phyloP scores from a whole-genome alignment of 2,888 invertebrate genomes.

The Apotomis capreana region DNA sequence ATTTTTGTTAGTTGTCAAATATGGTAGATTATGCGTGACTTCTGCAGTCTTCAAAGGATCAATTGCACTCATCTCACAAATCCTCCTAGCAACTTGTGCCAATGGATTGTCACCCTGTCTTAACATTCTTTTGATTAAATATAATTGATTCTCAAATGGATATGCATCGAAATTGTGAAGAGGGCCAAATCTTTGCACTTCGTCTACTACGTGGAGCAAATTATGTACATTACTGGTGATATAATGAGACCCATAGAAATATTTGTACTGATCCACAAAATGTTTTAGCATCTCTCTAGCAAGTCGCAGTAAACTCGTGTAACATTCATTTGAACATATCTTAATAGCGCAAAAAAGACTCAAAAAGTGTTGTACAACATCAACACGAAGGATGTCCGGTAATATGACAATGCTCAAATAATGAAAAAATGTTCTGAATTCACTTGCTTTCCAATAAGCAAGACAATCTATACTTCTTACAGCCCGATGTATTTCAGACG shows the following conservation, averaged over 20 bases:
- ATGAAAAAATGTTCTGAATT: slow-evolving; percentile 46
- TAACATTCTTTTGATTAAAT: slow-evolving; percentile 41
- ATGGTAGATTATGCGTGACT: slow-evolving; percentile 5
- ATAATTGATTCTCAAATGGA: slow-evolving; percentile 44
- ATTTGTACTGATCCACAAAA: slow-evolving; percentile 40
- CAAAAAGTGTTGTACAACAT: slow-evolving; percentile 32
- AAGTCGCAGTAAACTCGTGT: slow-evolving; percentile 8
- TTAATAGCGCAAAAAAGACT: not conserved
- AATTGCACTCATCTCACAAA: slow-evolving; percentile 25
- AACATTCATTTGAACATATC: slow-evolving; percentile 16
- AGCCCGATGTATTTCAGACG: slow-evolving; percentile 46
- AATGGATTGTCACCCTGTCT: slow-evolving; percentile 44
- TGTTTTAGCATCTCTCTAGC: slow-evolving; percentile 38
- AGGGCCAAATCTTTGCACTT: slow-evolving; percentile 38
- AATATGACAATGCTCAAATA: slow-evolving; percentile 45
- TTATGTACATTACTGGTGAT: slow-evolving; percentile 43
- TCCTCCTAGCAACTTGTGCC: slow-evolving; percentile 40
- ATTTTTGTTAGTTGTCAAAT: slow-evolving; percentile 11
- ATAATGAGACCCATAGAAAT: slow-evolving; percentile 43
- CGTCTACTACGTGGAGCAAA: slow-evolving; percentile 34
- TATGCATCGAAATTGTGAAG: slow-evolving; percentile 40
- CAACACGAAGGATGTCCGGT: slow-evolving; percentile 18
- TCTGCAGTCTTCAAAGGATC: slow-evolving; percentile 2
- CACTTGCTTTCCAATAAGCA: slow-evolving; percentile 47
- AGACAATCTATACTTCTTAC: slow-evolving; percentile 43